Percentiles rank a stretch among this genome's conserved stretches.
These are phyloP conservation scores for Meandrusa payeni DNA, from an alignment of 2,888 invertebrate species.

Conservation along the genomic window DNA sequence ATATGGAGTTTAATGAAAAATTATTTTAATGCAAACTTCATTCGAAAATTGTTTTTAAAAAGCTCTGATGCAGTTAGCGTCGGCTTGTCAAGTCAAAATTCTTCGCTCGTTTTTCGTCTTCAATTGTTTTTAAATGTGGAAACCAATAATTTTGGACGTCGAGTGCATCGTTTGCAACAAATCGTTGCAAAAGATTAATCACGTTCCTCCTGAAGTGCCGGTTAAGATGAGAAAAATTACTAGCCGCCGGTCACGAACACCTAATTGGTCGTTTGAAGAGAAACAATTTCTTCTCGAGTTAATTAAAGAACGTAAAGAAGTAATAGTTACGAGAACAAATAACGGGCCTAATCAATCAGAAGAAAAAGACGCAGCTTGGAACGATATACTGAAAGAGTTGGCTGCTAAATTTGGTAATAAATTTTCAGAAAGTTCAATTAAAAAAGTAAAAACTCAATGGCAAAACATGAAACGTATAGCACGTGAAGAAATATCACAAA, in stretches of 20 bases:
- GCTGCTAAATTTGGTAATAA: conserved; percentile 60
- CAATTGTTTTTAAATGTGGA: conserved; percentile 76
- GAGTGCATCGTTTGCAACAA: conserved; percentile 77
- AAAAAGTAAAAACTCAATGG: conserved; percentile 76
- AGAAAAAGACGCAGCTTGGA: conserved; percentile 72
- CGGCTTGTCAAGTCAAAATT: conserved; percentile 48
- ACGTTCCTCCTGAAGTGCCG: conserved; percentile 48
- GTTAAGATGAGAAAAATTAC: conserved; percentile 64
- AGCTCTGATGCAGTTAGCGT: conserved; percentile 37
- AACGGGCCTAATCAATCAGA: conserved; percentile 69
- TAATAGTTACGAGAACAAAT: conserved; percentile 63
- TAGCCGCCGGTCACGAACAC: conserved; percentile 61
- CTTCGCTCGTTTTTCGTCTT: conserved; percentile 38
- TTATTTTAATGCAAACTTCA: conserved; percentile 38
- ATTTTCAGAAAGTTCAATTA: conserved; percentile 61
- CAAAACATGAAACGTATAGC: conserved; percentile 76
- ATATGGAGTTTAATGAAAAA: conserved; percentile 28
- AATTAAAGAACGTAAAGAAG: conserved; percentile 64
- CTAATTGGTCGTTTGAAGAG: conserved; percentile 72
- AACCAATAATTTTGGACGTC: conserved; percentile 70
- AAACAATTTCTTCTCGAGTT: conserved; percentile 70
- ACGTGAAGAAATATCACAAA: conserved; percentile 60
- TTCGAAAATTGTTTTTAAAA: conserved; percentile 37
- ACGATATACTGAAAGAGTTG: conserved; percentile 60
- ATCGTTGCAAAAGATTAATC: conserved; percentile 73